Conservation (phyloP, 2,888 invertebrate genomes). For the Diabrotica balteata region DNA sequence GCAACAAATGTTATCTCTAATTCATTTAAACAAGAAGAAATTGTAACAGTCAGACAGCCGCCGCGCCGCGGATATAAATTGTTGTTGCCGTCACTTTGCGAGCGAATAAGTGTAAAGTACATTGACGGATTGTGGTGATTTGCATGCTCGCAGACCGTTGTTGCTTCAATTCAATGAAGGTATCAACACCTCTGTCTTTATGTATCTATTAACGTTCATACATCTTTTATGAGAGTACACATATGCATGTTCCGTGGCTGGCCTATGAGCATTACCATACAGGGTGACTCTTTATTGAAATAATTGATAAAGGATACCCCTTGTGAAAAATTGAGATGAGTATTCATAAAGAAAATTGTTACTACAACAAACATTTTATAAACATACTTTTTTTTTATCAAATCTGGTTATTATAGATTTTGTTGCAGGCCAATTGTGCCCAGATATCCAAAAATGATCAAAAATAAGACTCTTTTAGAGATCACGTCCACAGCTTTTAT, state of each 20-base stretch:
- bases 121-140: constrained; percentile 39
- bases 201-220: constrained; percentile 39
- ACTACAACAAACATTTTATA: too few relatives aligned
- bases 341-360: too few relatives aligned
- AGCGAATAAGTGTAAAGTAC: constrained; percentile 37
- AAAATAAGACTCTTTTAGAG: too few relatives aligned
- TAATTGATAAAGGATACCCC: too few relatives aligned
- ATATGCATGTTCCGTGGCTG: constrained; percentile 6
- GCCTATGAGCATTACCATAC: constrained; percentile 5
- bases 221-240: constrained; percentile 36
- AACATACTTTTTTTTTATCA: too few relatives aligned
- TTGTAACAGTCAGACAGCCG: constrained; percentile 28
- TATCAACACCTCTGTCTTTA: constrained; percentile 41
- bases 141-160: constrained; percentile 32
- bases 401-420: too few relatives aligned
- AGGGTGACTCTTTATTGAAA: neutral
- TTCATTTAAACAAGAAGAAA: constrained; percentile 8
- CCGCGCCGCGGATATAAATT: constrained; percentile 35
- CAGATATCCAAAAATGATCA: too few relatives aligned
- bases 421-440: too few relatives aligned
- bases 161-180: constrained; percentile 41
- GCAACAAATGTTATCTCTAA: too few relatives aligned
- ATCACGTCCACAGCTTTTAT: too few relatives aligned
- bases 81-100: constrained; percentile 33
- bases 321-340: too few relatives aligned